These are phyloP conservation scores for Dryobotodes eremita DNA, from an alignment of 2,888 invertebrate genomes.

Conservation along the genomic window DNA sequence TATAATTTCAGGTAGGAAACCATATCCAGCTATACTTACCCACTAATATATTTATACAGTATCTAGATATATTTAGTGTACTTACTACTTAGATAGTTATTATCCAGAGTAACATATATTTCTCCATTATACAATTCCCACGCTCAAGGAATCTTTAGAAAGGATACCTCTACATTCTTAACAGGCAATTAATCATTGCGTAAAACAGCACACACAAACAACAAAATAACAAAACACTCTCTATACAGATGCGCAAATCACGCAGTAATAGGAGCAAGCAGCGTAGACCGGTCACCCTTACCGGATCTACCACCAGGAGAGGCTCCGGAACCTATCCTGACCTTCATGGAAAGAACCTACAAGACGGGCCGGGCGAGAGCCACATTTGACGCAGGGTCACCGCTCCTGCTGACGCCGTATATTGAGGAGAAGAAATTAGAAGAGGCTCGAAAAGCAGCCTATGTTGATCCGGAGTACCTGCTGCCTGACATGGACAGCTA, in stretches of 20 bases:
- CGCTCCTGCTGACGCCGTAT: slow-evolving; percentile 89
- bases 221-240: slow-evolving; percentile 5
- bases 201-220: neutral
- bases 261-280: slow-evolving; percentile 53
- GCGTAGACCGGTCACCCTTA: slow-evolving; percentile 75
- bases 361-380: slow-evolving; percentile 74
- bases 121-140: slow-evolving; percentile 30
- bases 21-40: too few species aligned
- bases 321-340: slow-evolving; percentile 86
- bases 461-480: slow-evolving; percentile 82
- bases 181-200: slow-evolving; percentile 11
- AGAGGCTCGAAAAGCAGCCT: slow-evolving; percentile 87
- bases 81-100: too few species aligned
- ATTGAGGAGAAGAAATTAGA: slow-evolving; percentile 89
- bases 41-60: too few species aligned
- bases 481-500: slow-evolving; percentile 88
- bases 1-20: too few species aligned
- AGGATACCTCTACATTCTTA: slow-evolving; percentile 21
- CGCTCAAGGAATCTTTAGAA: slow-evolving; percentile 43
- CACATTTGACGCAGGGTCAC: slow-evolving; percentile 84
- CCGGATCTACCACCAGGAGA: slow-evolving; percentile 86
- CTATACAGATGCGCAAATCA: slow-evolving; percentile 74
- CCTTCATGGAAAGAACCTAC: slow-evolving; percentile 86
- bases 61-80: too few species aligned
- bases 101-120: too few species aligned